Conservation (phyloP, 1,140 invertebrate genomes). For the Drosophila sechellia region DNA sequence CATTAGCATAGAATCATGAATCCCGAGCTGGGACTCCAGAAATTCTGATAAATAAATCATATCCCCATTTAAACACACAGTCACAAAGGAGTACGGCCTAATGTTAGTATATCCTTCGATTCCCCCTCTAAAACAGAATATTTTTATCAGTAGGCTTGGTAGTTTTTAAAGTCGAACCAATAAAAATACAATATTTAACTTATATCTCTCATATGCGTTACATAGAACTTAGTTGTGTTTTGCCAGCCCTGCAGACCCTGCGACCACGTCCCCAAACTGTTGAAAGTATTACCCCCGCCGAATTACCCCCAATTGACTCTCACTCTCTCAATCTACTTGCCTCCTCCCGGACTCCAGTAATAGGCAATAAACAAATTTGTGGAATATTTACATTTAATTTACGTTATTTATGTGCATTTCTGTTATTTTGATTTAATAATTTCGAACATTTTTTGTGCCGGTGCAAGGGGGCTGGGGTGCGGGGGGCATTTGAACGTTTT, state of each 20-base stretch:
- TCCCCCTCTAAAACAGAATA: slow-evolving; percentile 34
- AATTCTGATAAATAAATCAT: slow-evolving; percentile 25
- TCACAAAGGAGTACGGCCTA: slow-evolving; percentile 22
- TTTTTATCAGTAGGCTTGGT: slow-evolving; percentile 68
- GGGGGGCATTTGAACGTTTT: slow-evolving; percentile 18
- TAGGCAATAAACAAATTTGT: slow-evolving; percentile 71
- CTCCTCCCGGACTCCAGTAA: slow-evolving; percentile 42
- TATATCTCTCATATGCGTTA: slow-evolving; percentile 22
- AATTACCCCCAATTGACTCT: slow-evolving; percentile 35
- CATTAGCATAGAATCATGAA: slow-evolving; percentile 34
- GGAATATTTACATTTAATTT: slow-evolving; percentile 71
- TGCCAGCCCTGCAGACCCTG: slow-evolving; percentile 55
- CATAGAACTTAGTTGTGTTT: slow-evolving; percentile 72
- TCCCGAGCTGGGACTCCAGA: slow-evolving; percentile 7
- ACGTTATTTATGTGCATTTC: slow-evolving; percentile 68
- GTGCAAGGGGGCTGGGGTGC: slow-evolving; percentile 4
- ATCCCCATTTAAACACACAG: slow-evolving; percentile 42
- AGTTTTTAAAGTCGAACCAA: slow-evolving; percentile 61
- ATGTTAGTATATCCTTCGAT: slow-evolving; percentile 53
- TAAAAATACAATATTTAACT: slow-evolving; percentile 40
- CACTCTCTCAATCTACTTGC: slow-evolving; percentile 22
- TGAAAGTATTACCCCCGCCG: slow-evolving; percentile 57
- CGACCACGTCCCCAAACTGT: slow-evolving; percentile 49
- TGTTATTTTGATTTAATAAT: slow-evolving; percentile 57
- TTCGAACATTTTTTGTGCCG: slow-evolving; percentile 56